phyloP scores from a whole-genome alignment of 2,888 invertebrate species.

The Cenopis cana region DNA sequence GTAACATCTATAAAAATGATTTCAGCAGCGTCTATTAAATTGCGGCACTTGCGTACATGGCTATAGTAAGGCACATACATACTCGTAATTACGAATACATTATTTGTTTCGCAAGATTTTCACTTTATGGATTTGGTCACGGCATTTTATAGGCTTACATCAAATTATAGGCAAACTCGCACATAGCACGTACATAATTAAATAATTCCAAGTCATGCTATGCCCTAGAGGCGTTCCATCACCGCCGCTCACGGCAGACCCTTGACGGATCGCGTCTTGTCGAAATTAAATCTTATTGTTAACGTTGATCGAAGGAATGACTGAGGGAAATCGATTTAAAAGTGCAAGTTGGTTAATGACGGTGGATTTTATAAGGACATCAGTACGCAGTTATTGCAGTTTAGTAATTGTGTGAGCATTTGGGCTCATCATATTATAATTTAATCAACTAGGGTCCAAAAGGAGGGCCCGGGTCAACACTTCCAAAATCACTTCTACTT shows the following conservation, averaged over 20 bases:
- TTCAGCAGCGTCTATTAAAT: too few relatives aligned
- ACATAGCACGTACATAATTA: conserved; percentile 43
- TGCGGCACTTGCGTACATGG: too few relatives aligned
- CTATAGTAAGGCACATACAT: too few relatives aligned
- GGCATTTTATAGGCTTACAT: background rate
- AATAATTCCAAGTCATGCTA: conserved; percentile 46
- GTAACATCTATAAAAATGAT: too few relatives aligned
- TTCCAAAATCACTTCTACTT: too few relatives aligned
- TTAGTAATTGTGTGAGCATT: too few relatives aligned
- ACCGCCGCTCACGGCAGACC: conserved; percentile 50
- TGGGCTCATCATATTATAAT: too few relatives aligned
- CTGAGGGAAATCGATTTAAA: conserved; percentile 49
- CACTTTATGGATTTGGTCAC: background rate
- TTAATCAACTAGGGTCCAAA: too few relatives aligned
- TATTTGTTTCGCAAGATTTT: background rate
- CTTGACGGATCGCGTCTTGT: conserved; percentile 48
- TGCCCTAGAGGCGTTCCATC: conserved; percentile 71
- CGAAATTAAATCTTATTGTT: conserved; percentile 70
- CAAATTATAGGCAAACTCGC: background rate
- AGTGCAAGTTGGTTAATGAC: background rate
- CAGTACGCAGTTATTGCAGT: background rate
- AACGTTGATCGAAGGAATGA: conserved; percentile 61
- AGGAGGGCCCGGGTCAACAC: too few relatives aligned
- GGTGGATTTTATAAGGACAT: background rate
- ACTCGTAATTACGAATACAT: too few relatives aligned